Evolutionary conservation across 2,113 vertebrate genomes (phyloP).

Genomic region (Rhea americana): DNA sequence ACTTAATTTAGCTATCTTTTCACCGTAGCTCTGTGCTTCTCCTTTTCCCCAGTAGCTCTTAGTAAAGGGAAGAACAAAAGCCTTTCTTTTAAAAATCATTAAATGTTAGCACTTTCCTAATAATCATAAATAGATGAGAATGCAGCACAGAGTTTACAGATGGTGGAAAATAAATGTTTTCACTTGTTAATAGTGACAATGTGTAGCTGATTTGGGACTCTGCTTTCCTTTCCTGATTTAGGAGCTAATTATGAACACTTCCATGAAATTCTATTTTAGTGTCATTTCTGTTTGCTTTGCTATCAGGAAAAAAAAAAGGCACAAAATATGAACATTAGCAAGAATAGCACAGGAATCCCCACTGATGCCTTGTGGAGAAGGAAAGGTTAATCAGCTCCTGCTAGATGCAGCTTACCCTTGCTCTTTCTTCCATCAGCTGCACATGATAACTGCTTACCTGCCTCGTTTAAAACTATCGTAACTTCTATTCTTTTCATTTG

Average conservation of each 20-base stretch:
- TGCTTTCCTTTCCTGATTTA: slow-evolving; percentile 42
- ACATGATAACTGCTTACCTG: not conserved
- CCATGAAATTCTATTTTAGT: slow-evolving; percentile 61
- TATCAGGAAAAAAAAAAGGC: not conserved
- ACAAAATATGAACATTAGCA: slow-evolving; percentile 38
- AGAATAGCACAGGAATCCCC: slow-evolving; percentile 22
- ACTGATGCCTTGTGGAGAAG: not conserved
- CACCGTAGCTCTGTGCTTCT: not conserved
- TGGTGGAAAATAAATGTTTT: slow-evolving; percentile 47
- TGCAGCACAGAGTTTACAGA: slow-evolving; percentile 6
- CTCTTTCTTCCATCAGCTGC: slow-evolving; percentile 16
- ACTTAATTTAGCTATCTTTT: not conserved
- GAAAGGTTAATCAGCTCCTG: not conserved
- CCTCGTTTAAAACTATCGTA: not conserved
- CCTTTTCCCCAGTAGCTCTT: not conserved
- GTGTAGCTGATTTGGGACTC: slow-evolving; percentile 61
- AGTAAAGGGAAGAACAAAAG: not conserved
- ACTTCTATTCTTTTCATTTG: not conserved
- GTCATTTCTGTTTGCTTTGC: slow-evolving; percentile 59
- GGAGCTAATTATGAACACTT: slow-evolving; percentile 68
- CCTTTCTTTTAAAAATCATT: slow-evolving; percentile 50
- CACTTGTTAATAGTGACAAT: slow-evolving; percentile 56
- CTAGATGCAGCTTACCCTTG: not conserved
- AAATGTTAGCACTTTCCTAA: slow-evolving; percentile 40
- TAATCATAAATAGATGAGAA: slow-evolving; percentile 47